Percentiles rank a stretch among this genome's conserved stretches.
phyloP scores from a whole-genome alignment of 2,888 invertebrate species.

The Prosopocoilus inquinatus region DNA sequence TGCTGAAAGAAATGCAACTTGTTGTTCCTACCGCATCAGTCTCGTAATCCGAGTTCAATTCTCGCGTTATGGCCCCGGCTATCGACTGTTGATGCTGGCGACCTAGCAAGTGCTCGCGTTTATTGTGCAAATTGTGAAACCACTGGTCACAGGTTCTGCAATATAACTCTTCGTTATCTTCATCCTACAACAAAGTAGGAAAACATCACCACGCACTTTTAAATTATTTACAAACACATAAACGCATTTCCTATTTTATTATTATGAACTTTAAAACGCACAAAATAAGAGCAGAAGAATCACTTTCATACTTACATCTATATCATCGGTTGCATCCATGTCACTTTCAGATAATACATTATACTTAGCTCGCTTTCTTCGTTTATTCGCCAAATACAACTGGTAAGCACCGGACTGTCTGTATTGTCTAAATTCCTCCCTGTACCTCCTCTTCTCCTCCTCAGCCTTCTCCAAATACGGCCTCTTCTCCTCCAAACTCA shows the following conservation, averaged over 20 bases:
- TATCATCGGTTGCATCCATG: conserved; percentile 56
- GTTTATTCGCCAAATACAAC: conserved; percentile 54
- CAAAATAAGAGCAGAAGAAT: neutral
- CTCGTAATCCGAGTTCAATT: conserved; percentile 39
- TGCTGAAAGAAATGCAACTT: conserved; percentile 34
- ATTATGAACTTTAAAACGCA: neutral
- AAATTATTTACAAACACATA: neutral
- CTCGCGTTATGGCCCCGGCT: conserved; percentile 47
- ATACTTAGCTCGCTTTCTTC: conserved; percentile 48
- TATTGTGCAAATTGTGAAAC: conserved; percentile 59
- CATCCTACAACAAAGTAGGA: conserved; percentile 48
- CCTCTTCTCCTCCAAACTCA: conserved; percentile 55
- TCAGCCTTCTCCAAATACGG: conserved; percentile 57
- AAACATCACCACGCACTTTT: neutral
- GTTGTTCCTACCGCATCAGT: conserved; percentile 24
- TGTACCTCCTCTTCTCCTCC: conserved; percentile 57
- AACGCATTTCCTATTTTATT: neutral
- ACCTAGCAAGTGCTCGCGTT: conserved; percentile 59
- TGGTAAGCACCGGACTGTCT: conserved; percentile 58
- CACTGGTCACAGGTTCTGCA: conserved; percentile 60
- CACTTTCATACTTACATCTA: conserved; percentile 49
- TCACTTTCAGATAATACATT: conserved; percentile 52
- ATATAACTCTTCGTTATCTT: conserved; percentile 57
- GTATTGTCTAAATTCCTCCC: conserved; percentile 57
- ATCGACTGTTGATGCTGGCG: conserved; percentile 54